These are phyloP conservation scores for Eolophus roseicapilla DNA, from an alignment of 2,113 vertebrate species.

Conservation along the genomic window DNA sequence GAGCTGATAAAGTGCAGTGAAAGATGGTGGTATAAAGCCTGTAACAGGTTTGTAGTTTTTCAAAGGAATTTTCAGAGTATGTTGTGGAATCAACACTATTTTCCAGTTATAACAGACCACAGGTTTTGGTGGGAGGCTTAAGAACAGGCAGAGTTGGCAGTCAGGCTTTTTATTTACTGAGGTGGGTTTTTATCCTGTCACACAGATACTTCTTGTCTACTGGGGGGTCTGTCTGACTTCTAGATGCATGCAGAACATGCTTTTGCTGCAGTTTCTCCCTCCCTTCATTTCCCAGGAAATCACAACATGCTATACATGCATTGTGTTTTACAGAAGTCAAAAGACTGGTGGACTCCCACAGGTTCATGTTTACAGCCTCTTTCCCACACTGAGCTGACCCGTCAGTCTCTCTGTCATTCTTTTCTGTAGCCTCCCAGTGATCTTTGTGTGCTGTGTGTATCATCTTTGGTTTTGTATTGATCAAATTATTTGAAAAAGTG, in stretches of 20 bases:
- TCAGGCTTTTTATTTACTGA: background rate
- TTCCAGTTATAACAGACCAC: background rate
- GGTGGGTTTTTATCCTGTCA: background rate
- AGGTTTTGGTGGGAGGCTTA: background rate
- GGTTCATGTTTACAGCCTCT: rapidly evolving
- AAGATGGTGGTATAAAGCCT: background rate
- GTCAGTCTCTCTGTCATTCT: background rate
- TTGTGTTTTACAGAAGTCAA: background rate
- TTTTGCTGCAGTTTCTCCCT: background rate
- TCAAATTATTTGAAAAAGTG: background rate
- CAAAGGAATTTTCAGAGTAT: background rate
- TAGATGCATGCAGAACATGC: background rate
- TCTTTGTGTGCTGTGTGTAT: background rate
- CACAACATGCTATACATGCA: rapidly evolving
- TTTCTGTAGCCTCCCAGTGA: background rate
- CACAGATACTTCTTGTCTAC: background rate
- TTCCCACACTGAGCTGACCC: background rate
- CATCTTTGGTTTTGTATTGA: background rate
- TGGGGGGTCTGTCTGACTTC: background rate
- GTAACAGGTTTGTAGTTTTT: background rate
- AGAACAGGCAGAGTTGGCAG: background rate
- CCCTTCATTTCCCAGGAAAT: background rate
- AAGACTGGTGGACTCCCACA: background rate
- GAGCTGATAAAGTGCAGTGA: background rate
- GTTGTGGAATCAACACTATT: background rate